Evolutionary conservation across 2,113 vertebrate species (phyloP).

Genomic region (Pseudorectes ferrugineus): DNA sequence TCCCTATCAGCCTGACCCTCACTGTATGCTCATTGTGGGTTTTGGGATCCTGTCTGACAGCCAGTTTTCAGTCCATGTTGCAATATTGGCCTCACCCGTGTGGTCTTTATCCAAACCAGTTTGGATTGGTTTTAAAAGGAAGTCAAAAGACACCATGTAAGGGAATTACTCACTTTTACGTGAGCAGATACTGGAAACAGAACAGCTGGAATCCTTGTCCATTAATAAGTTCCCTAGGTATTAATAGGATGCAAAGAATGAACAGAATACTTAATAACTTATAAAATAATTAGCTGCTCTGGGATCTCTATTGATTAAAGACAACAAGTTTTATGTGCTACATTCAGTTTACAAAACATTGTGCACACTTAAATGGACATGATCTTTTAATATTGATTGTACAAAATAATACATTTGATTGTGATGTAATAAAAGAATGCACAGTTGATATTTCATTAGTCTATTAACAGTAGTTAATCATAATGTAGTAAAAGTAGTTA

Average conservation of each 20-base stretch:
- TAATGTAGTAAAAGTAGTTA: background rate
- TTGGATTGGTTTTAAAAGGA: background rate
- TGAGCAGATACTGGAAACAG: background rate
- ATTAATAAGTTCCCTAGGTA: background rate
- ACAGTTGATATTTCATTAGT: background rate
- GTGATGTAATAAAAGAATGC: background rate
- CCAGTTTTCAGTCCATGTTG: background rate
- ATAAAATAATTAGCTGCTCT: background rate
- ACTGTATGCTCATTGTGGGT: fast-evolving
- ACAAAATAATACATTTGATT: background rate
- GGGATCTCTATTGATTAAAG: background rate
- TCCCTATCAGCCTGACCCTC: background rate
- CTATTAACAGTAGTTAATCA: background rate
- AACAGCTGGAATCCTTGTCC: background rate
- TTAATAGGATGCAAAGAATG: background rate
- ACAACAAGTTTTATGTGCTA: background rate
- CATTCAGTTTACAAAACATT: background rate
- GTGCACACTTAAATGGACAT: background rate
- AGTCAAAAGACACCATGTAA: background rate
- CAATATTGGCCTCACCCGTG: background rate
- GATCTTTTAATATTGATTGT: background rate
- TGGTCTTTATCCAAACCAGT: background rate
- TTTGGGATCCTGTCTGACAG: background rate
- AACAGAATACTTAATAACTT: constrained; percentile 11
- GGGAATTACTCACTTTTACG: background rate